Conservation (phyloP, 2,113 vertebrate genomes). For the Odocoileus hemionus region DNA sequence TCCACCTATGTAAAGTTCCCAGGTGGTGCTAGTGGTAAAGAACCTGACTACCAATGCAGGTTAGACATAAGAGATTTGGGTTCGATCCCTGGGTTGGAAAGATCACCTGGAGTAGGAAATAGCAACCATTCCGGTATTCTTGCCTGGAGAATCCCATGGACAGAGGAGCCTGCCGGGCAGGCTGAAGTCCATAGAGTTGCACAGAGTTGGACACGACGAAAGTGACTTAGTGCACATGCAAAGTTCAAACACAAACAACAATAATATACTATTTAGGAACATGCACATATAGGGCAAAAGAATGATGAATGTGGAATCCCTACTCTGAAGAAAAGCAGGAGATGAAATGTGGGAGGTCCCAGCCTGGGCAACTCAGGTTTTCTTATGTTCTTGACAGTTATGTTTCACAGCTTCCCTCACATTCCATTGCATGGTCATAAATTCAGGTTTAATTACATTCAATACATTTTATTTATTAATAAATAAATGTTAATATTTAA, state of each 20-base stretch:
- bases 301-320: background rate
- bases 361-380: fast-evolving
- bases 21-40: background rate
- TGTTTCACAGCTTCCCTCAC: background rate
- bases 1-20: background rate
- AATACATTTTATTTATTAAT: background rate
- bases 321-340: background rate
- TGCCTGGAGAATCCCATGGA: background rate
- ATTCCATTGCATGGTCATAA: background rate
- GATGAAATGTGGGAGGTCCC: background rate
- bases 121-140: background rate
- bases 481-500: background rate
- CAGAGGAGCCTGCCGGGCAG: background rate
- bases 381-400: background rate
- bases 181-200: background rate
- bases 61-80: background rate
- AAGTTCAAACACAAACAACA: background rate
- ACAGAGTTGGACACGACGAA: background rate
- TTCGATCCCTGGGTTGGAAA: background rate
- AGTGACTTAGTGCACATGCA: background rate
- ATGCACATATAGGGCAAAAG: background rate
- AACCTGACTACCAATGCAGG: background rate
- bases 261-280: background rate
- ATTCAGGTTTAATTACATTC: background rate
- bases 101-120: background rate